Base-by-base conservation (phyloP, 2,797 vertebrate species). In the Micromesistius poutassou region DNA sequence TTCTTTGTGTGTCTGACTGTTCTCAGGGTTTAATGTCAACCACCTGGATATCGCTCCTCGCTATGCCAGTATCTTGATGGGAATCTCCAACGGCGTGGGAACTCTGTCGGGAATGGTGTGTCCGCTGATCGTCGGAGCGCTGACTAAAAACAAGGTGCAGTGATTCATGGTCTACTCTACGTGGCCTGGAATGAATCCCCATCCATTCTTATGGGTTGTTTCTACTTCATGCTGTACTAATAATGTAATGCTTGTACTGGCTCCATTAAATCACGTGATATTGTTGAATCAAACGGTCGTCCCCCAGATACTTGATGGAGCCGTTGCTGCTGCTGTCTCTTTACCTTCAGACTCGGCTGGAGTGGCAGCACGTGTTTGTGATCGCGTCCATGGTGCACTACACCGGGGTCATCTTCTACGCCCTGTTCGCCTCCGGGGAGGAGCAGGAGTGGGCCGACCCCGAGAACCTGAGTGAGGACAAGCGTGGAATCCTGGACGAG, bases 21-120 rank as follows among this genome's bases (percentile, higher is more conserved):
- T 14, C 33, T 81, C 71, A 99, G 98, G 98, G 84, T 99, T 99
- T 87, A 99, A 99, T 1, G 98, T 99, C 78, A 99, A 99, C 86
- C 98, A 99, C 86, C 86, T 99, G 91, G 98, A 99, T 86, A 99
- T 99, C 78, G 98, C 98, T 42, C 98, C 98, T 0, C 96, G 98
- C 62, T 99, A 99, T 0, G 98, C 98, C 89, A 99, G 98, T 86
- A 99, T 99, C 84, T 94, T 99, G 83, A 99, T 99, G 98, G 98
- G 98, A 0, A 99, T 99, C 86, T 99, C 97, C 55, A 99, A 99
- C 0, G 98, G 98, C 0, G 98, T 99, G 75, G 98, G 98, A 38
- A 99, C 98, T 0, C 93, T 99, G 72, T 99, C 98, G 0, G 98
- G 98, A 79, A 99, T 99, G 98, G 97, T 99, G 82, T 99, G 98